Evolutionary conservation across 2,113 vertebrate genomes (phyloP).

Genomic region (Podilymbus podiceps): DNA sequence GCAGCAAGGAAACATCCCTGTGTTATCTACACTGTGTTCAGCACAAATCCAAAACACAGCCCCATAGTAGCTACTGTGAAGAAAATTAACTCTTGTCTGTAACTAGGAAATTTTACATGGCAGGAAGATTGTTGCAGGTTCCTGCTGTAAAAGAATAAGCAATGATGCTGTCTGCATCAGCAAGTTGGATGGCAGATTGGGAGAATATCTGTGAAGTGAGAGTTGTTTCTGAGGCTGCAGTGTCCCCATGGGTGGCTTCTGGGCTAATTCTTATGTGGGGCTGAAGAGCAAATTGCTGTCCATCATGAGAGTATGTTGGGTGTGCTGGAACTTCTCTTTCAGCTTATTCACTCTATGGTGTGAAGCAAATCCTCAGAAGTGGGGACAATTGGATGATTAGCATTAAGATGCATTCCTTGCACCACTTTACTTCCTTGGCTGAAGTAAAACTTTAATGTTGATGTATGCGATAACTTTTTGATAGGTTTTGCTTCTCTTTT

Average conservation of each 20-base stretch:
- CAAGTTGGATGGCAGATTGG: background rate
- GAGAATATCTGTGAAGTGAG: background rate
- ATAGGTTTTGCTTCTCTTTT: background rate
- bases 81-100: no score
- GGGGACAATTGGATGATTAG: background rate
- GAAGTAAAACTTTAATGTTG: background rate
- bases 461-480: accelerated
- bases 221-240: background rate
- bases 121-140: background rate
- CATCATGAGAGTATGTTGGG: background rate
- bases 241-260: background rate
- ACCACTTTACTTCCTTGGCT: background rate
- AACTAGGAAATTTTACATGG: background rate
- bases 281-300: background rate
- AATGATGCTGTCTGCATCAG: accelerated
- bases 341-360: background rate
- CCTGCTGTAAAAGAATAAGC: background rate
- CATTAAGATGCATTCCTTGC: background rate
- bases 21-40: no score
- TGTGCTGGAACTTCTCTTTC: background rate
- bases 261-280: background rate
- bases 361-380: background rate
- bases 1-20: no score
- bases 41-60: no score
- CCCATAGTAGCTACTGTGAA: no score